Conservation (phyloP, 2,113 vertebrate species). For the Lamprologus lemairii region DNA sequence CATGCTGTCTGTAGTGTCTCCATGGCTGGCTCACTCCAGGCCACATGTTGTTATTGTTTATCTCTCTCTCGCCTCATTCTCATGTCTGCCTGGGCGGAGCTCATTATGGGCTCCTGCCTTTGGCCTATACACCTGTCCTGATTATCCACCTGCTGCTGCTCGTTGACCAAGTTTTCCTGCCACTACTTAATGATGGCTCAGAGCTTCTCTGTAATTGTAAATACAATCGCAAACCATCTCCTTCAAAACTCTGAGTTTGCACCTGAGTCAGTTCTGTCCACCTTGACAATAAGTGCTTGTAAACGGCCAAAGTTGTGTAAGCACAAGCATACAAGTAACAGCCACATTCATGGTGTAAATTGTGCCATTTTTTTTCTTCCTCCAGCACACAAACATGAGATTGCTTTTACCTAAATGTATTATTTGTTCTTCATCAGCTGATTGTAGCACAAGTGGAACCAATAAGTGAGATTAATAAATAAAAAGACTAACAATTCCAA, state of each 20-base stretch:
- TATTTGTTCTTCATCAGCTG: rapidly evolving
- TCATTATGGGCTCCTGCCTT: background rate
- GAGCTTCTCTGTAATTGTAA: background rate
- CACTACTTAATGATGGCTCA: background rate
- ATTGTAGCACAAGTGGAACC: background rate
- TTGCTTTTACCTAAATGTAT: background rate
- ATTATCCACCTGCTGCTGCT: background rate
- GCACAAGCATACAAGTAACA: background rate
- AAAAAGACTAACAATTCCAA: background rate
- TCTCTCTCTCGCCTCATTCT: rapidly evolving
- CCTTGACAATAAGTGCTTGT: background rate
- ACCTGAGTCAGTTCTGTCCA: rapidly evolving
- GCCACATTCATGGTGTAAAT: background rate
- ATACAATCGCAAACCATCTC: background rate
- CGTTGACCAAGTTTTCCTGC: background rate
- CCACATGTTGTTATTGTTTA: background rate
- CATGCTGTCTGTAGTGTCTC: background rate
- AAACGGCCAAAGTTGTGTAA: background rate
- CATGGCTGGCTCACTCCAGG: background rate
- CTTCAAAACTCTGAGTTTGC: background rate
- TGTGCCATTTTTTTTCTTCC: background rate
- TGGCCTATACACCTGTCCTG: background rate
- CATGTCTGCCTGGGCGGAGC: background rate
- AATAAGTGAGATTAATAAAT: background rate
- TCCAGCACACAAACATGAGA: background rate